Conservation (phyloP, 2,113 vertebrate species). For the Petrocephalus zakoni region DNA sequence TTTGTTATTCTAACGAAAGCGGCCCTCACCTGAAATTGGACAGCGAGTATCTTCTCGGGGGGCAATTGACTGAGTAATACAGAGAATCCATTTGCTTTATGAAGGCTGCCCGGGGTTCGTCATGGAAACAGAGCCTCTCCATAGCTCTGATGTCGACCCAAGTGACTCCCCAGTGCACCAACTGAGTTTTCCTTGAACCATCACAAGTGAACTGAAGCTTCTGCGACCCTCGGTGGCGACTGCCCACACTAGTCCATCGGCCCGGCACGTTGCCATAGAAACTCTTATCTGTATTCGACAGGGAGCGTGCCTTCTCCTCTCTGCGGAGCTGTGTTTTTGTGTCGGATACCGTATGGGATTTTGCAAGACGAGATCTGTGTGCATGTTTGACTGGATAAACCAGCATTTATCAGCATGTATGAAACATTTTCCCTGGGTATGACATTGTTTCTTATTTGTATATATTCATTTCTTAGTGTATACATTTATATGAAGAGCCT, state of each 20-base stretch:
- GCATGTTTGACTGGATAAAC: not conserved
- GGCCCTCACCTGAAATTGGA: slow-evolving; percentile 1
- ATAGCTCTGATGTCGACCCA: not conserved
- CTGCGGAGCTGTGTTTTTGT: not conserved
- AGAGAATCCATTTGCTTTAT: slow-evolving; percentile 17
- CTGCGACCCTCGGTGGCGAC: not conserved
- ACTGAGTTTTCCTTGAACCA: not conserved
- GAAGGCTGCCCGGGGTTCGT: not conserved
- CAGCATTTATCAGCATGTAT: not conserved
- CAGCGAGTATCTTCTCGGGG: not conserved
- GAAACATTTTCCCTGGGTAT: not conserved
- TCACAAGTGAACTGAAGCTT: not conserved
- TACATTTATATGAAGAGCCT: not conserved
- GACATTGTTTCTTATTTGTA: not conserved
- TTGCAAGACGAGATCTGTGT: not conserved
- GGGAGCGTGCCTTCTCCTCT: not conserved
- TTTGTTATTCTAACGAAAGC: slow-evolving; percentile 15
- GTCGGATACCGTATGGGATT: not conserved
- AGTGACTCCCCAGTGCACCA: not conserved
- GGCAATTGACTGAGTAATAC: not conserved
- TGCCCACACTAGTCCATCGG: not conserved
- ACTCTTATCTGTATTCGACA: slow-evolving; percentile 14
- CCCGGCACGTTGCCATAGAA: slow-evolving; percentile 17
- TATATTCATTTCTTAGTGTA: not conserved
- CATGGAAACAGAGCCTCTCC: not conserved